These are phyloP conservation scores for Dromiciops gliroides DNA, from an alignment of 2,113 vertebrate genomes.

Conservation along the genomic window DNA sequence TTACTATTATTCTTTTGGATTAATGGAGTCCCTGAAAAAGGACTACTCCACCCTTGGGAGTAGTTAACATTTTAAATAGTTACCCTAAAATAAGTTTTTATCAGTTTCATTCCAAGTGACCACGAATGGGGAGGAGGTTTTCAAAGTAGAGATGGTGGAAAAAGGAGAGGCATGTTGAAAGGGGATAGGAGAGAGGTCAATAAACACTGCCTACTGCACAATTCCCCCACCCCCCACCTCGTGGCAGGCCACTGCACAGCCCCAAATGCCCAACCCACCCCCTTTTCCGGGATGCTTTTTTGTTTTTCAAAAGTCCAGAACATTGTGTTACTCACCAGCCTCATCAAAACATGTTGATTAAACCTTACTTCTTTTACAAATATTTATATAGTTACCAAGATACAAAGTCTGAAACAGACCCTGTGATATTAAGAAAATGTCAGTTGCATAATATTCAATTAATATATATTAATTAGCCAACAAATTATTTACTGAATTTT, in stretches of 20 bases:
- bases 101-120: background rate
- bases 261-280: background rate
- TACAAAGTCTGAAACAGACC: background rate
- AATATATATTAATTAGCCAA: background rate
- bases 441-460: background rate
- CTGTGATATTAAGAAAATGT: background rate
- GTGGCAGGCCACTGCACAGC: background rate
- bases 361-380: background rate
- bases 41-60: background rate
- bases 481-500: background rate
- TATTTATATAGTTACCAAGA: background rate
- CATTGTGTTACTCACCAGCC: background rate
- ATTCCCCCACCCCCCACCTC: too few species aligned
- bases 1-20: background rate
- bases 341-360: background rate
- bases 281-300: background rate
- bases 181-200: background rate
- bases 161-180: background rate
- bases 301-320: background rate
- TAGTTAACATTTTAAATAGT: background rate
- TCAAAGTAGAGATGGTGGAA: accelerated
- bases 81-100: background rate
- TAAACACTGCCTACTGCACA: background rate
- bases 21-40: background rate
- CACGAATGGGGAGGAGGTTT: background rate